Conservation (phyloP, 2,888 invertebrate genomes). For the Drosophila prostipennis region DNA sequence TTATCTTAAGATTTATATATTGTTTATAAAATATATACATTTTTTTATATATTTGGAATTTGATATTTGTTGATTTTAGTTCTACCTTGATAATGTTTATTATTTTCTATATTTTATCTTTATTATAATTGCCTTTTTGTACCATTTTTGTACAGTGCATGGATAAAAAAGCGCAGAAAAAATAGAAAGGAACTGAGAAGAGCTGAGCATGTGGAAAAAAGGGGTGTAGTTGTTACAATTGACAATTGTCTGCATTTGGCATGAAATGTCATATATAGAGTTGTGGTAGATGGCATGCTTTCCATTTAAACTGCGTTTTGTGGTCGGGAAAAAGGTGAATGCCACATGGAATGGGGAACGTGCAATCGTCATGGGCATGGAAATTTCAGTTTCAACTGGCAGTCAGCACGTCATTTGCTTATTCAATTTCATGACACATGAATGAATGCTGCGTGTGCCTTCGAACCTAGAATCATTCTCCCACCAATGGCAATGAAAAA, state of each 20-base stretch:
- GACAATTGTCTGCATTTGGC: constrained; percentile 76
- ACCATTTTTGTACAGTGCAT: neutral
- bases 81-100: too few species aligned
- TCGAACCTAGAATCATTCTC: constrained; percentile 67
- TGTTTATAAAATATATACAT: too few species aligned
- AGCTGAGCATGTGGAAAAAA: constrained; percentile 46
- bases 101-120: too few species aligned
- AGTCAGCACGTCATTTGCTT: constrained; percentile 83
- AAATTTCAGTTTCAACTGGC: constrained; percentile 71
- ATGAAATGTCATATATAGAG: constrained; percentile 66
- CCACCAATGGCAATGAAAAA: constrained; percentile 29
- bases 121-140: too few species aligned
- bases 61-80: too few species aligned
- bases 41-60: too few species aligned
- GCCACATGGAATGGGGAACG: constrained; percentile 49
- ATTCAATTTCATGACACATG: constrained; percentile 77
- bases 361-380: constrained; percentile 31
- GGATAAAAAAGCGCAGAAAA: constrained; percentile 1
- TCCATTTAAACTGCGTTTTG: constrained; percentile 75
- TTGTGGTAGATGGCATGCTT: constrained; percentile 29
- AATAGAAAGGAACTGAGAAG: constrained; percentile 6
- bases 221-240: constrained; percentile 72
- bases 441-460: constrained; percentile 73
- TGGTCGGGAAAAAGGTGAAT: constrained; percentile 59
- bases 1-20: neutral